Conservation (phyloP, 1,140 invertebrate genomes). For the Scaptodrosophila lebanonensis region DNA sequence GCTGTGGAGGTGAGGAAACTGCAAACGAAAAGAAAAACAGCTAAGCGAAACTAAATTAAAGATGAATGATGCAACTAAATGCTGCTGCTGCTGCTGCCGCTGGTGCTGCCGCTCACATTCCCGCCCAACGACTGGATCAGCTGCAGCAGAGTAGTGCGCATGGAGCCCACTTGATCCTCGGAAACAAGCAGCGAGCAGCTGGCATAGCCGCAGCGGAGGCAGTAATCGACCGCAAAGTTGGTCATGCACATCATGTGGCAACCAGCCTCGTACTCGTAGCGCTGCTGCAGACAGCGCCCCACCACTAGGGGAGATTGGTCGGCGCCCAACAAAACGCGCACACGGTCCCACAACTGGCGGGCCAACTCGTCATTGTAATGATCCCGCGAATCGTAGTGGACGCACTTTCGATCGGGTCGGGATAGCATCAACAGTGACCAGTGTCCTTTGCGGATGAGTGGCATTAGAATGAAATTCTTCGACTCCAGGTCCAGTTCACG, state of each 20-base stretch:
- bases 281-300: conserved; percentile 38
- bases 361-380: conserved; percentile 21
- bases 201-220: conserved; percentile 30
- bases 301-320: conserved; percentile 2
- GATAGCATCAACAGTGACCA: conserved; percentile 39
- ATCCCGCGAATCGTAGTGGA: conserved; percentile 37
- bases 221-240: conserved; percentile 30
- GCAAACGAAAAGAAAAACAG: too few species aligned
- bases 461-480: conserved; percentile 29
- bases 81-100: neutral
- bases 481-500: conserved; percentile 1
- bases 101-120: conserved; percentile 2
- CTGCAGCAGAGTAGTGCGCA: conserved; percentile 24
- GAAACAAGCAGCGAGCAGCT: conserved; percentile 33
- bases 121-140: conserved; percentile 32
- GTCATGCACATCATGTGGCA: conserved; percentile 41
- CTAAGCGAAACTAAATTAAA: too few species aligned
- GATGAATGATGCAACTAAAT: neutral
- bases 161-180: conserved; percentile 16
- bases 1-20: too few species aligned
- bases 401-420: conserved; percentile 34
- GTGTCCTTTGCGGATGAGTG: conserved; percentile 11
- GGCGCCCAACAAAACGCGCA: conserved; percentile 9
- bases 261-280: conserved; percentile 5
- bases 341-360: neutral